These are phyloP conservation scores for Lagria hirta DNA, from an alignment of 2,888 invertebrate species.

Conservation along the genomic window DNA sequence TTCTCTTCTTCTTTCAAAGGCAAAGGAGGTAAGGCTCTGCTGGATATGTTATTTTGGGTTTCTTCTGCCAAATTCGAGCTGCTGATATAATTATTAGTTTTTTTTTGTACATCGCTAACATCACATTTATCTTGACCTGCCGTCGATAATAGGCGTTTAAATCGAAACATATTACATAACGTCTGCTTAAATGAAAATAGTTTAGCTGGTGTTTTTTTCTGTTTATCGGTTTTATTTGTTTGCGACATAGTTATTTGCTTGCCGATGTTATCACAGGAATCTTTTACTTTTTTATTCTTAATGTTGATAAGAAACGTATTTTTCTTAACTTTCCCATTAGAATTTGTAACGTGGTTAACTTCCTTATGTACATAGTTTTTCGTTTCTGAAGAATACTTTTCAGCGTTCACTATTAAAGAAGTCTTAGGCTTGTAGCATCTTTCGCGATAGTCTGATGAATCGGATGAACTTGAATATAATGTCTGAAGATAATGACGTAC, in stretches of 20 bases:
- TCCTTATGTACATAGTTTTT: conserved; percentile 34
- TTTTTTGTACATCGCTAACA: conserved; percentile 17
- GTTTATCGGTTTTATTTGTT: conserved; percentile 47
- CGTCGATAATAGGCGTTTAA: conserved; percentile 60
- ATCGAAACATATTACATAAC: conserved; percentile 79
- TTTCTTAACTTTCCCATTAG: conserved; percentile 49
- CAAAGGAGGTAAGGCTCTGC: conserved; percentile 68
- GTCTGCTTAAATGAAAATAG: conserved; percentile 81
- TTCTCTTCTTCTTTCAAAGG: conserved; percentile 50
- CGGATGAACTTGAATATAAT: conserved; percentile 75
- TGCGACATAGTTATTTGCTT: conserved; percentile 54
- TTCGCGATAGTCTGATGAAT: conserved; percentile 61
- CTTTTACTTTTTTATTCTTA: conserved; percentile 62
- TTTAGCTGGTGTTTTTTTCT: conserved; percentile 66
- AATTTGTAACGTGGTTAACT: conserved; percentile 37
- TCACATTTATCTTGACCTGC: conserved; percentile 53
- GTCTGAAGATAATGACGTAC: conserved; percentile 82
- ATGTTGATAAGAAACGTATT: conserved; percentile 62
- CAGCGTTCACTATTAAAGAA: conserved; percentile 40
- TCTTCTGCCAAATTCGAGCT: conserved; percentile 45
- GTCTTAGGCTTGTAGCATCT: conserved; percentile 42
- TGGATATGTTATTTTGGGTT: conserved; percentile 60
- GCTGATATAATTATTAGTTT: conserved; percentile 29
- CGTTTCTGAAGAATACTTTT: conserved; percentile 38
- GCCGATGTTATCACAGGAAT: conserved; percentile 49